Evolutionary conservation across 2,888 invertebrate species (phyloP), one percentile per base, ranked within the genome.

Genomic region (Periphyllus acericola): DNA sequence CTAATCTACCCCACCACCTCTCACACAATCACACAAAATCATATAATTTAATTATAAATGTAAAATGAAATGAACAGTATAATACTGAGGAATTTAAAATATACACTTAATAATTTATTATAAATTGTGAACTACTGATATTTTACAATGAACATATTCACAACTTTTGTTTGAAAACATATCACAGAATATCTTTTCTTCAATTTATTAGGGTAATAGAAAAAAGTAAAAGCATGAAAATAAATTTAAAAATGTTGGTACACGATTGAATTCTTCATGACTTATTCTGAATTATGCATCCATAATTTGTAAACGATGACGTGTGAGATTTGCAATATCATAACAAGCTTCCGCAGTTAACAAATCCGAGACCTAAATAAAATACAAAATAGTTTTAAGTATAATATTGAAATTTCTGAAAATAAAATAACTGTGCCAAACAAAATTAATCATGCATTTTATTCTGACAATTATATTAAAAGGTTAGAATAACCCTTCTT

Each of bases 341-440:
- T 95, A 93, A 93, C 96, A 96, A 0, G 95, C 94, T 91, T 97
- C 97, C 3, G 97, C 96, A 90, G 95, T 94, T 21, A 98, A 92
- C 29, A 98, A 92, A 89, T 97, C 96, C 89, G 91, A 92, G 4
- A 92, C 91, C 93, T 93, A 90, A 29, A 91, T 91, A 71, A 89
- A 72, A 85, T 88, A 78, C 89, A 68, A 83, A 75, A 36, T 3
- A 4, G 11, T 55, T 8, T 72, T 14, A 14, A 14, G 14, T 46
- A 14, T 46, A 46, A 46, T 46, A 36, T 11, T 60, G 19, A 36
- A 36, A n/a, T 72, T 66, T 78, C 8, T 55, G 60, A 14, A 21
- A 19, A 71, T 19, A 19, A 71, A 34, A 52, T 36, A 46, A 60
- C 66, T 79, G 71, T 83, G 81, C 52, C 72, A 76, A 83, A 66